Conservation (phyloP, 2,888 invertebrate species). For the Tipula vernalis region DNA sequence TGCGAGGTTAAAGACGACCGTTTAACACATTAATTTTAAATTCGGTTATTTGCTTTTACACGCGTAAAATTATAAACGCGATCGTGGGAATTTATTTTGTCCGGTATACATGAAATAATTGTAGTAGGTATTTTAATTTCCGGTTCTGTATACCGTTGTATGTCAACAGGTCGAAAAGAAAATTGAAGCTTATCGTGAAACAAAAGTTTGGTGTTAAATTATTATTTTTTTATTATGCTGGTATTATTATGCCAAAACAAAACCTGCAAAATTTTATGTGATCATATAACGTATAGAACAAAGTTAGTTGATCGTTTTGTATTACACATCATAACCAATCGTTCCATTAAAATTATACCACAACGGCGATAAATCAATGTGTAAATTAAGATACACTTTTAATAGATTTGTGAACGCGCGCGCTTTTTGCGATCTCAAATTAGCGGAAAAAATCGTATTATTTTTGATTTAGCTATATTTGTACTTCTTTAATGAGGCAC, state of each 20-base stretch:
- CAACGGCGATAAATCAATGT: background rate
- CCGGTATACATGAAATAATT: background rate
- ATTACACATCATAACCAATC: background rate
- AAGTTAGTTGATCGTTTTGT: background rate
- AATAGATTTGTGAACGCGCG: background rate
- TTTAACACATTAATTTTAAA: background rate
- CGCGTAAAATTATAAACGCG: background rate
- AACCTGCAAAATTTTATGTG: background rate
- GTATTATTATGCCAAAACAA: background rate
- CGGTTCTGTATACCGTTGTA: background rate
- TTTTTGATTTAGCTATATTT: background rate
- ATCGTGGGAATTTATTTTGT: background rate
- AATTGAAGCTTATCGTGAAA: background rate
- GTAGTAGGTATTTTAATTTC: background rate
- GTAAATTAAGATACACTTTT: background rate
- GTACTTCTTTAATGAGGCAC: background rate
- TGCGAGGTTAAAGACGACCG: background rate
- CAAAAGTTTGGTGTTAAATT: background rate
- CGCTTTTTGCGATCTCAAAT: background rate
- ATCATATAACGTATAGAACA: background rate
- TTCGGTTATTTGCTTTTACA: background rate
- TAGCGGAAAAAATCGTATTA: background rate
- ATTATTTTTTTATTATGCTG: background rate
- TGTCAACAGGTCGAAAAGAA: background rate
- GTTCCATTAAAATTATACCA: background rate